A percentile compares a stretch with the other conserved stretches of the same genome.
Conservation (phyloP, 1,140 invertebrate genomes). For the Linepithema humile region DNA sequence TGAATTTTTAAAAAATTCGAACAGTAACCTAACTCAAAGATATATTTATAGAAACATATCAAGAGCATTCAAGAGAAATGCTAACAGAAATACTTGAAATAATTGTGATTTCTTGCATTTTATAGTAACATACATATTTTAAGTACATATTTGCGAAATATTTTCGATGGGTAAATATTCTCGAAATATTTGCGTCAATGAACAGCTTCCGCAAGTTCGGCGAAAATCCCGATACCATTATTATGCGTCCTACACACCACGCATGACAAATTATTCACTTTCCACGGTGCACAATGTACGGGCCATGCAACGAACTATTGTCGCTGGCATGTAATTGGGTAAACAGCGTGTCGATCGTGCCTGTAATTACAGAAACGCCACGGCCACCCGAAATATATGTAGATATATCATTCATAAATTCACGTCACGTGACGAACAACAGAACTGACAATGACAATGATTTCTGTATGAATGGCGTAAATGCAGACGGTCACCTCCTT, state of each 20-base stretch:
- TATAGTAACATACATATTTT: not conserved
- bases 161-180: not conserved
- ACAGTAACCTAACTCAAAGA: not conserved
- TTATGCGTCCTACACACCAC: constrained; percentile 3
- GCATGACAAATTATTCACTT: constrained; percentile 47
- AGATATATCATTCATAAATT: constrained; percentile 46
- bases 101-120: not conserved
- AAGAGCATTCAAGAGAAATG: not conserved
- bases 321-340: constrained; percentile 26
- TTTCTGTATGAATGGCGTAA: constrained; percentile 20
- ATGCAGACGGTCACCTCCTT: constrained; percentile 26
- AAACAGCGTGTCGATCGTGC: constrained; percentile 43
- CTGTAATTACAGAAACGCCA: constrained; percentile 23
- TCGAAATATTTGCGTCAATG: not conserved
- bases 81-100: not conserved
- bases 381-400: constrained; percentile 5
- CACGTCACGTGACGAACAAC: constrained; percentile 35
- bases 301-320: constrained; percentile 14
- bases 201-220: not conserved
- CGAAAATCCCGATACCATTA: constrained; percentile 17
- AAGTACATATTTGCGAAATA: not conserved
- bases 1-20: constrained; percentile 1
- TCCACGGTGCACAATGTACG: constrained; percentile 8
- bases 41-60: not conserved
- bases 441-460: constrained; percentile 38